phyloP scores from a whole-genome alignment of 1,140 invertebrate species.

The Acromyrmex echinatior region DNA sequence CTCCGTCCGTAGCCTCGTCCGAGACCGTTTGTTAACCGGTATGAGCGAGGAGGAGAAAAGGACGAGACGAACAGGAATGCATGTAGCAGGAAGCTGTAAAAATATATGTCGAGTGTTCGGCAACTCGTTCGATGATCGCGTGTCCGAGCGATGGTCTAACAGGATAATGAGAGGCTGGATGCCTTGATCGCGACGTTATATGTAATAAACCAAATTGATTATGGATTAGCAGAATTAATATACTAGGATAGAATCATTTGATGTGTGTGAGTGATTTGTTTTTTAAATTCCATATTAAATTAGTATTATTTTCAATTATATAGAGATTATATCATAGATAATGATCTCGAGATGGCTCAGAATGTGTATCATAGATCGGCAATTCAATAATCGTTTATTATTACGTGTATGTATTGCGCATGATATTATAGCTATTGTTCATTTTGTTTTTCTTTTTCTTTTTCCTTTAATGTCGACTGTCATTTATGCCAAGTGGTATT shows the following conservation, averaged over 20 bases:
- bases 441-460: not conserved
- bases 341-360: no score
- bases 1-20: constrained; percentile 46
- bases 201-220: not conserved
- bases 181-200: not conserved
- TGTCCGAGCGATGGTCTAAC: constrained; percentile 39
- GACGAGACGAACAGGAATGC: constrained; percentile 55
- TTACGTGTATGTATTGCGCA: no score
- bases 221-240: not conserved
- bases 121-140: constrained; percentile 23
- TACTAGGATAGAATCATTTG: not conserved
- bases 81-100: constrained; percentile 71
- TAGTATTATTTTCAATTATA: no score
- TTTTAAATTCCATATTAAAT: not conserved
- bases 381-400: not conserved
- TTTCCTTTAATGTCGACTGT: not conserved
- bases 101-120: constrained; percentile 48
- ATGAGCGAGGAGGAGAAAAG: constrained; percentile 37
- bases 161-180: constrained; percentile 1
- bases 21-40: constrained; percentile 67
- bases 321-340: no score
- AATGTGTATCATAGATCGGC: not conserved
- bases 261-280: not conserved
- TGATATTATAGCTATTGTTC: not conserved
- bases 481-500: not conserved